Conservation (phyloP, 92 coral and sea anemone species). For the Hydrozoanthus gracilis region DNA sequence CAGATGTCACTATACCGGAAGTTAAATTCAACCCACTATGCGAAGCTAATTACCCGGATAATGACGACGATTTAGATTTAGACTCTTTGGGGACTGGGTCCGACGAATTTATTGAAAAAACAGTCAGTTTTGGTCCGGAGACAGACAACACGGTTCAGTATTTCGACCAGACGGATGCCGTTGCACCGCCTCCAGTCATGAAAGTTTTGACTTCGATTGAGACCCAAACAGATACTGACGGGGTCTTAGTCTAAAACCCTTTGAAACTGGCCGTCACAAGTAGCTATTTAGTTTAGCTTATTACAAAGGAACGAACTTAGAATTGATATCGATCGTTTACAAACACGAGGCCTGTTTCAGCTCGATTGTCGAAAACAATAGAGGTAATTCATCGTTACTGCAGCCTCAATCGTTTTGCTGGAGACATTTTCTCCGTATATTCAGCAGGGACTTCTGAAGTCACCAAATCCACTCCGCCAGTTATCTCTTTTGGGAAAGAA, state of each 20-base stretch:
- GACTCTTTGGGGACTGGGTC: conserved; percentile 34
- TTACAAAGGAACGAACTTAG: no score
- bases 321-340: no score
- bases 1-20: conserved; percentile 15
- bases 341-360: no score
- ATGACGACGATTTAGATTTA: conserved; percentile 1
- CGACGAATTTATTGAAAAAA: conserved; percentile 25
- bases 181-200: conserved; percentile 30
- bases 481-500: no score
- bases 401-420: no score
- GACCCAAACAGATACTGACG: conserved; percentile 28
- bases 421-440: no score
- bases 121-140: conserved; percentile 36
- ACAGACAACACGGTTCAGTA: not conserved
- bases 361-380: no score
- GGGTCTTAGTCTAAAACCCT: not conserved
- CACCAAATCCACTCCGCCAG: no score
- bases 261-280: no score
- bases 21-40: conserved; percentile 33
- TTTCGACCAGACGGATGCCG: not conserved
- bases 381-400: no score
- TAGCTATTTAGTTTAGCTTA: no score
- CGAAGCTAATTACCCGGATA: not conserved
- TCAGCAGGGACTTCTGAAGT: no score
- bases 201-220: conserved; percentile 28